These are phyloP conservation scores for Telenomus remus DNA, from an alignment of 1,140 invertebrate genomes.

Conservation along the genomic window DNA sequence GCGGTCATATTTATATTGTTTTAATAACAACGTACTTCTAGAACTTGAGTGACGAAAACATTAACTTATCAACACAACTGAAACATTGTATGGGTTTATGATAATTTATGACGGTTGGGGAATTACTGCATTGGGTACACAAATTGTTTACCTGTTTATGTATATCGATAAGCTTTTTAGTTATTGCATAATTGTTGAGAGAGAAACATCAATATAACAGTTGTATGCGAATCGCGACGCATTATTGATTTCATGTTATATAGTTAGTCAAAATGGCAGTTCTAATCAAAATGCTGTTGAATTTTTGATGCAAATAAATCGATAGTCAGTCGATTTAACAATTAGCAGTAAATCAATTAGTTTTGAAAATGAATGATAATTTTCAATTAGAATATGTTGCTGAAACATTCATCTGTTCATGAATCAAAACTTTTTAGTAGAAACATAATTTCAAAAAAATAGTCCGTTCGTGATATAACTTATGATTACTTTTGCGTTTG, in stretches of 20 bases:
- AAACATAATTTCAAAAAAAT: too few relatives aligned
- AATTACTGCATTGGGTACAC: neutral
- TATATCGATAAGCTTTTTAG: neutral
- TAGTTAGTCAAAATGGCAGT: constrained; percentile 9
- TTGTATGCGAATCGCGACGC: neutral
- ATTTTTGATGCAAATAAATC: constrained; percentile 3
- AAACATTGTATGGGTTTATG: too few relatives aligned
- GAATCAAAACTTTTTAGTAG: constrained; percentile 1
- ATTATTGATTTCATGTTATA: constrained; percentile 26
- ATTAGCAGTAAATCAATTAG: too few relatives aligned
- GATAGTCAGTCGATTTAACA: neutral
- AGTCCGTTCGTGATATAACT: neutral
- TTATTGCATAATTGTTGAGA: constrained; percentile 14
- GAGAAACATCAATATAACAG: constrained; percentile 22
- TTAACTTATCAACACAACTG: too few relatives aligned
- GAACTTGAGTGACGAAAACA: too few relatives aligned
- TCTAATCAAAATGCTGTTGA: neutral
- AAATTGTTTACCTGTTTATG: constrained; percentile 5
- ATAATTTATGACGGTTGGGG: neutral
- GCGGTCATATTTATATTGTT: neutral
- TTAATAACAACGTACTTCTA: too few relatives aligned
- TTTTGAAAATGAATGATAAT: too few relatives aligned
- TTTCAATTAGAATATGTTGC: too few relatives aligned
- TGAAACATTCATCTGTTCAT: too few relatives aligned
- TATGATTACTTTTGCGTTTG: constrained; percentile 8